These are phyloP conservation scores for Carcina quercana DNA, from an alignment of 2,888 invertebrate species.

Conservation along the genomic window DNA sequence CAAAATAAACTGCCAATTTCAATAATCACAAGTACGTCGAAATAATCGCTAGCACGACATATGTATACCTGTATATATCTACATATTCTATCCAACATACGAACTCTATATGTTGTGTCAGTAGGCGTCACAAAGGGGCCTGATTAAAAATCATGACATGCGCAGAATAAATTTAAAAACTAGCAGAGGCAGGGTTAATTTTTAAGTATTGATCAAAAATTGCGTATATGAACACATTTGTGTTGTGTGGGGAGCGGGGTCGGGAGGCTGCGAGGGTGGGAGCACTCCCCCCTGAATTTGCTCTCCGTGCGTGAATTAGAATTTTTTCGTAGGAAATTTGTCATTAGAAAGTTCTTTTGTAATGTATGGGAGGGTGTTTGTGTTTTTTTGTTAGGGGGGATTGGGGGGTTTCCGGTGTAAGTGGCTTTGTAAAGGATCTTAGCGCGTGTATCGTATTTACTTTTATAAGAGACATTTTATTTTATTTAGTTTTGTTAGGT, in stretches of 20 bases:
- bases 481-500: no score
- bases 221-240: slow-evolving; percentile 51
- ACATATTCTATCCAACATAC: no score
- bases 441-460: no score
- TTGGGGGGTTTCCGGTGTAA: no score
- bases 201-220: slow-evolving; percentile 75
- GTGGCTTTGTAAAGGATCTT: no score
- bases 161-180: slow-evolving; percentile 73
- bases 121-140: slow-evolving; percentile 58
- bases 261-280: slow-evolving; percentile 18
- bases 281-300: no score
- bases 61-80: slow-evolving; percentile 30
- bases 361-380: slow-evolving; percentile 8
- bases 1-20: slow-evolving; percentile 4
- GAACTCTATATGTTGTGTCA: no score
- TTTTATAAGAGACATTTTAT: no score
- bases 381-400: no score
- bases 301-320: slow-evolving; percentile 58
- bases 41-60: slow-evolving; percentile 27
- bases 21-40: slow-evolving; percentile 2
- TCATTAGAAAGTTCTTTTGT: slow-evolving; percentile 51
- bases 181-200: slow-evolving; percentile 71
- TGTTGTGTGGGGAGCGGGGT: slow-evolving; percentile 21
- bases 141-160: slow-evolving; percentile 75
- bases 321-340: slow-evolving; percentile 58